Evolutionary conservation across 1,140 invertebrate species (phyloP), one percentile per base, ranked within the genome.

Genomic region (Brachionus rotundiformis): DNA sequence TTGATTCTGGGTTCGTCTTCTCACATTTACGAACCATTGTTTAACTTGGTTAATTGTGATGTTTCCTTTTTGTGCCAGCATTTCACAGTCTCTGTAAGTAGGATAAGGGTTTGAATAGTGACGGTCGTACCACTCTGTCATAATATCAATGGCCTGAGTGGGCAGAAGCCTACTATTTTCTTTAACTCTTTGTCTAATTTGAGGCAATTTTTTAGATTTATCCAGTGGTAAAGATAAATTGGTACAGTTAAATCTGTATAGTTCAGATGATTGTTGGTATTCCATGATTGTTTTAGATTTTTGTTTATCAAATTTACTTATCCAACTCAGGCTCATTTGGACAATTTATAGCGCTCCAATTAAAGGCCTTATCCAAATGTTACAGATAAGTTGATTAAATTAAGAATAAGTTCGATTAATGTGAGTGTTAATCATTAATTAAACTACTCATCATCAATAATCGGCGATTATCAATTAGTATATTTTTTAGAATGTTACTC

Each of bases 61-160:
- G 11, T 59, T 19, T 59, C 76, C 76, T 16, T 19, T 19, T 25
- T 54, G 47, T 1, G 76, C 76, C 0, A 79, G 19, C 19, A 59
- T 33, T 63, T 79, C 76, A 25, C 76, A 79, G 23, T 79, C 76
- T 25, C 76, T 54, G 13, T 79, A 79, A 0, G 76, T 59, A 0
- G 76, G 76, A 59, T 79, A 79, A 29, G 76, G 76, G 31, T 63
- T 79, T 0, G 44, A 29, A 27, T 79, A 79, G 16, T 79, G 13
- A 23, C 49, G 44, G 54, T 79, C 76, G 36, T 79, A 79, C 76
- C 76, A 79, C 36, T 79, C 76, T 0, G 76, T 79, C 76, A 79
- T 79, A 25, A 79, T 11, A 16, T 79, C 76, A 59, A 79, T 31
- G 10, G 76, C 76, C n/a, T 63, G 19, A 10, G 31, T 23, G 8